phyloP scores from a whole-genome alignment of 2,888 invertebrate genomes.

The Apoda limacodes region DNA sequence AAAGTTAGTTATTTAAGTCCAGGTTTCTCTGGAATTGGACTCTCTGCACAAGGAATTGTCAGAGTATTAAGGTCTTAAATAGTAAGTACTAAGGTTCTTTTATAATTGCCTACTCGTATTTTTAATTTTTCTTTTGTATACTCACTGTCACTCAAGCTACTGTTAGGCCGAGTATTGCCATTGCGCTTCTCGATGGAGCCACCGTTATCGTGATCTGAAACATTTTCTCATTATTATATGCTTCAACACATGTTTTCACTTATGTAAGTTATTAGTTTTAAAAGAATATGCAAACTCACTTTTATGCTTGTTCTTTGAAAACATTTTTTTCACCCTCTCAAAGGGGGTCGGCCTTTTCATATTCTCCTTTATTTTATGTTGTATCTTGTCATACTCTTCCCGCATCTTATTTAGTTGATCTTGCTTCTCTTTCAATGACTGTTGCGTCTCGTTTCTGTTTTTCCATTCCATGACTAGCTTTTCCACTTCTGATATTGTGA shows the following conservation, averaged over 20 bases:
- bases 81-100: too few relatives aligned
- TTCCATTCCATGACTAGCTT: conserved; percentile 88
- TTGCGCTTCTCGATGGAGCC: conserved; percentile 57
- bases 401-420: conserved; percentile 85
- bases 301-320: conserved; percentile 73
- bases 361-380: conserved; percentile 79
- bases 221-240: conserved; percentile 5
- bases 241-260: not conserved
- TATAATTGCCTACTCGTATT: too few relatives aligned
- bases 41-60: too few relatives aligned
- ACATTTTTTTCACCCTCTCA: conserved; percentile 81
- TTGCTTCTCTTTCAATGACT: conserved; percentile 86
- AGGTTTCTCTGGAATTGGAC: too few relatives aligned
- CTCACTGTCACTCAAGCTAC: conserved; percentile 63
- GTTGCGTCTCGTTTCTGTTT: conserved; percentile 87
- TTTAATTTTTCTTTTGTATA: too few relatives aligned
- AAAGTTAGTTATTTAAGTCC: too few relatives aligned
- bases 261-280: not conserved
- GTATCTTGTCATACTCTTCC: conserved; percentile 84
- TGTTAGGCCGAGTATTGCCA: conserved; percentile 57
- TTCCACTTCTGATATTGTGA: conserved; percentile 87
- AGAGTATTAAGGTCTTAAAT: too few relatives aligned
- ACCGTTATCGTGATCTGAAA: conserved; percentile 45
- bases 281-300: conserved; percentile 30
- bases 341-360: conserved; percentile 85